Percentiles rank a stretch among this genome's conserved stretches.
Evolutionary conservation across 1,140 invertebrate species (phyloP).

Genomic region (Phortica variegata): DNA sequence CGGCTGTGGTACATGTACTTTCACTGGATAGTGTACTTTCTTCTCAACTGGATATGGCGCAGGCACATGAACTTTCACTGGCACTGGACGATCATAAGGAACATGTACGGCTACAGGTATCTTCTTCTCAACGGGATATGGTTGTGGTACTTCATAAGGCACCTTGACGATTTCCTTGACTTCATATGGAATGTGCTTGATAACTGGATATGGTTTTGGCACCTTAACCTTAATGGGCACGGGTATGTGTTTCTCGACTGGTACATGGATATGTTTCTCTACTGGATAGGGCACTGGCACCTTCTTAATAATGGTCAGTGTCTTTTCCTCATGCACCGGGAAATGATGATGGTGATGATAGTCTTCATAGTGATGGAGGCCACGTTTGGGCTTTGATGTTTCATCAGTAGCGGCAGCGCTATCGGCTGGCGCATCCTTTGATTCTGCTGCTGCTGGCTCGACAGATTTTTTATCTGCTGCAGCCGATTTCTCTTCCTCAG

Average conservation of each 20-base stretch:
- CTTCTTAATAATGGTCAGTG: conserved; percentile 75
- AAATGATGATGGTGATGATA: conserved; percentile 50
- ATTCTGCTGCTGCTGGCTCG: conserved; percentile 49
- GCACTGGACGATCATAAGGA: conserved; percentile 64
- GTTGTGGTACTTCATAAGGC: conserved; percentile 63
- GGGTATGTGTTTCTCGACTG: conserved; percentile 63
- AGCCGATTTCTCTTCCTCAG: conserved; percentile 49
- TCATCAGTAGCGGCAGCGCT: conserved; percentile 54
- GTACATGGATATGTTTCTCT: conserved; percentile 61
- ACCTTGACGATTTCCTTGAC: conserved; percentile 69
- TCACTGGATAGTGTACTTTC: conserved; percentile 67
- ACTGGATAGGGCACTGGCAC: conserved; percentile 66
- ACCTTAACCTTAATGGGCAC: conserved; percentile 64
- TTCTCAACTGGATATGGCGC: conserved; percentile 67
- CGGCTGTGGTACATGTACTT: conserved; percentile 68
- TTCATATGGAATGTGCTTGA: conserved; percentile 64
- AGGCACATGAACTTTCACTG: conserved; percentile 70
- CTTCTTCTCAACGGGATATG: conserved; percentile 69
- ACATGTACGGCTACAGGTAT: conserved; percentile 63
- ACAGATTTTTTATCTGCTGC: conserved; percentile 59
- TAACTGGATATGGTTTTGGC: conserved; percentile 64
- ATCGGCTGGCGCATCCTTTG: conserved; percentile 52
- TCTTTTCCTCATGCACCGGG: conserved; percentile 64
- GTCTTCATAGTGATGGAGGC: conserved; percentile 61
- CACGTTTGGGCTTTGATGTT: conserved; percentile 69